These are phyloP conservation scores for Tupiocoris notatus DNA, from an alignment of 2,888 invertebrate species.

Conservation along the genomic window DNA sequence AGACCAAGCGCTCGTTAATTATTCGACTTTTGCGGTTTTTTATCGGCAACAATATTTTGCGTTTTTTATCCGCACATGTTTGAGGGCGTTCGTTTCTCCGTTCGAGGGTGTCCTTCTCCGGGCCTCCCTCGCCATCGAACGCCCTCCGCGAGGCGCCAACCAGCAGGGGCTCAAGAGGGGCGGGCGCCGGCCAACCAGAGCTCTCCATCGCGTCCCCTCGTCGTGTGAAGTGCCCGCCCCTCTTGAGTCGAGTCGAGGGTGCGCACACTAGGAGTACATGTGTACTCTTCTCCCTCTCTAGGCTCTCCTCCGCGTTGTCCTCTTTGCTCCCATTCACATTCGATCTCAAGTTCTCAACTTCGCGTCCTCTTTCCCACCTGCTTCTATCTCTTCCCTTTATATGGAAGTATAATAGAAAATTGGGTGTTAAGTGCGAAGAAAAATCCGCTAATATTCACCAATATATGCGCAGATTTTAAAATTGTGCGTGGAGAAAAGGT, in stretches of 20 bases:
- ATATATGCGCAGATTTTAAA: no score
- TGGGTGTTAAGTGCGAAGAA: no score
- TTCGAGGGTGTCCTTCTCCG: conserved; percentile 22
- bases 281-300: conserved; percentile 18
- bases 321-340: conserved; percentile 5
- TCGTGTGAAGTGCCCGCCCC: conserved; percentile 15
- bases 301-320: conserved; percentile 8
- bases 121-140: neutral
- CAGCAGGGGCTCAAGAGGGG: conserved; percentile 18
- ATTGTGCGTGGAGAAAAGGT: no score
- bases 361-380: conserved; percentile 11
- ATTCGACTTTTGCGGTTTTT: no score
- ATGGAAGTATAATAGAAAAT: no score
- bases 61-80: neutral
- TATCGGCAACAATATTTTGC: neutral
- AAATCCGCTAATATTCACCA: no score
- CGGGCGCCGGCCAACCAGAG: conserved; percentile 35
- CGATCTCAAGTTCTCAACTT: conserved; percentile 9
- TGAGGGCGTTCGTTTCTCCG: conserved; percentile 29
- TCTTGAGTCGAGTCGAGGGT: conserved; percentile 38
- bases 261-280: conserved; percentile 43
- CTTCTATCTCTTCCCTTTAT: no score
- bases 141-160: neutral
- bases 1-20: no score
- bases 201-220: conserved; percentile 8